A percentile compares a stretch with the other conserved stretches of the same genome.
These are phyloP conservation scores for Stegostoma tigrinum DNA, from an alignment of 2,113 vertebrate genomes.

Conservation along the genomic window DNA sequence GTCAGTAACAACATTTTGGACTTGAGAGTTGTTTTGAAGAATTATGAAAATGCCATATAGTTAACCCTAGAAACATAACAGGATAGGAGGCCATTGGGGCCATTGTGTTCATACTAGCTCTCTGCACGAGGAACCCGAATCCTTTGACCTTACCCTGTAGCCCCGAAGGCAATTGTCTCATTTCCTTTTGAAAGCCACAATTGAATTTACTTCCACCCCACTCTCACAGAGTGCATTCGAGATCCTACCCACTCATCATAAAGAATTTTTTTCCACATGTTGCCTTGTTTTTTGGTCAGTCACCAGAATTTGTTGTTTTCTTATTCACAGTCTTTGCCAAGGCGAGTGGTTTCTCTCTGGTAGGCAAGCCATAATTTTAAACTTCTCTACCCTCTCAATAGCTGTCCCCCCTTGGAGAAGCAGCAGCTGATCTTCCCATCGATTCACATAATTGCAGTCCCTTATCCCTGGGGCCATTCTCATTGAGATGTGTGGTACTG, in stretches of 20 bases:
- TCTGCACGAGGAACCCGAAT: background rate
- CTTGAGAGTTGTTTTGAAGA: background rate
- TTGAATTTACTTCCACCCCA: too few relatives aligned
- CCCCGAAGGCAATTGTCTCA: background rate
- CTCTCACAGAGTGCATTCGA: background rate
- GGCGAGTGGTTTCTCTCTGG: background rate
- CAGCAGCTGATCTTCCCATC: background rate
- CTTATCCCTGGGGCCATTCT: background rate
- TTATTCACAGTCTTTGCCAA: background rate
- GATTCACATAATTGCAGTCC: background rate
- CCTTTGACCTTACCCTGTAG: background rate
- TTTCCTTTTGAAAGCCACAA: too few relatives aligned
- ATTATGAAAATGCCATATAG: background rate
- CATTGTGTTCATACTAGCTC: background rate
- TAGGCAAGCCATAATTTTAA: background rate
- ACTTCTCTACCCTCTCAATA: background rate
- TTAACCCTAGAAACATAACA: background rate
- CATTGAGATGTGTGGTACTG: background rate
- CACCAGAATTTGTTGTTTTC: background rate
- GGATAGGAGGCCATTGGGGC: background rate
- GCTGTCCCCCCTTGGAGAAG: background rate
- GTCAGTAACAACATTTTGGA: background rate
- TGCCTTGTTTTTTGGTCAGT: background rate
- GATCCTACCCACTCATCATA: background rate
- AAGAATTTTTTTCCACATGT: background rate